phyloP scores from a whole-genome alignment of 2,113 vertebrate species.

The Pionites leucogaster region DNA sequence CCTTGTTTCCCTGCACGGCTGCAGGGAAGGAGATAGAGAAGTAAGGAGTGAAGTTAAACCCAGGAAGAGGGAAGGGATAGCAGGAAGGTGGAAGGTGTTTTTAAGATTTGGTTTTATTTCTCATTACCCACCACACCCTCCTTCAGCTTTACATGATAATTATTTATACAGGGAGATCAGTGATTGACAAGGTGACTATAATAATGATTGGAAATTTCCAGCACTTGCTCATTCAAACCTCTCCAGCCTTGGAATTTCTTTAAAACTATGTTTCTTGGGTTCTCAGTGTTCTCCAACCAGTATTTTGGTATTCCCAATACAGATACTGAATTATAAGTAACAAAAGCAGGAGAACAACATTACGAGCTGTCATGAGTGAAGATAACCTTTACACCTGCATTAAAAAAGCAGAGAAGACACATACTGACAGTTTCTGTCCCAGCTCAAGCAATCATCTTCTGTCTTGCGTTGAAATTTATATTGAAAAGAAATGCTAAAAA shows the following conservation, averaged over 20 bases:
- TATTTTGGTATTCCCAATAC: neutral
- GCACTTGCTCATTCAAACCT: neutral
- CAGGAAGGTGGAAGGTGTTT: neutral
- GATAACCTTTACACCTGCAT: neutral
- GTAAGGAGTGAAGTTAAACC: neutral
- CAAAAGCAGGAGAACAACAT: neutral
- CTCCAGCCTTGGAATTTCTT: neutral
- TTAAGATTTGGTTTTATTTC: neutral
- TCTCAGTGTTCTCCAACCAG: neutral
- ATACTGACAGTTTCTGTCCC: neutral
- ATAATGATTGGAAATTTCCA: neutral
- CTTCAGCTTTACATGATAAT: neutral
- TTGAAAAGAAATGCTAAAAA: neutral
- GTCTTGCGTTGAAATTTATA: neutral
- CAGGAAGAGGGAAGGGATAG: neutral
- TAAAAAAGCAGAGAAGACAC: neutral
- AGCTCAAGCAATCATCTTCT: neutral
- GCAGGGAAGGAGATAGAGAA: neutral
- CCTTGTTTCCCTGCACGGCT: neutral
- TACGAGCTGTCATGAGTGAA: neutral
- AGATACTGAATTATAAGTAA: neutral
- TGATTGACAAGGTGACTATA: neutral
- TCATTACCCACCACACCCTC: neutral
- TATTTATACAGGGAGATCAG: neutral
- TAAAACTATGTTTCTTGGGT: neutral